A percentile compares a stretch with the other conserved stretches of the same genome.
phyloP scores from a whole-genome alignment of 2,888 invertebrate species.

The Lucinisca nassula region DNA sequence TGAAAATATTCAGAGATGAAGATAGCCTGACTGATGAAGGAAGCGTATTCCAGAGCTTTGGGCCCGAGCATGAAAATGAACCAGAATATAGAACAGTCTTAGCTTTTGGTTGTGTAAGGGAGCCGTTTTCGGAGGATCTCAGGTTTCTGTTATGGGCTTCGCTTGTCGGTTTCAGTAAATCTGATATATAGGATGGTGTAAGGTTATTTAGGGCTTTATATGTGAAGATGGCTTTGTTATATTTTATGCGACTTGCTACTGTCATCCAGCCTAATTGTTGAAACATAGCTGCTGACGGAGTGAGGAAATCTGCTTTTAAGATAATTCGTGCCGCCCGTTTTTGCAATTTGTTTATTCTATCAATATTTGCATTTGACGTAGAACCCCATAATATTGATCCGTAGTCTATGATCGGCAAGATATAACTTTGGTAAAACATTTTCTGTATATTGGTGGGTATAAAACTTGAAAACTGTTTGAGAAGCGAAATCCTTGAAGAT shows the following conservation, averaged over 20 bases:
- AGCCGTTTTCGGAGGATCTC: neutral
- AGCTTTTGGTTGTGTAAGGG: neutral
- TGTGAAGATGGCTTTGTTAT: neutral
- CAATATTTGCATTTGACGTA: neutral
- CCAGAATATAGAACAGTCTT: neutral
- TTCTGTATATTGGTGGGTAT: neutral
- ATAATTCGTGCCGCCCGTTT: neutral
- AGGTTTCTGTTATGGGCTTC: neutral
- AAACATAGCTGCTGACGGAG: neutral
- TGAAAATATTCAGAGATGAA: neutral
- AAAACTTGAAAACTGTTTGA: neutral
- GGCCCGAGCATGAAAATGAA: neutral
- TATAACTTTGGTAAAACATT: neutral
- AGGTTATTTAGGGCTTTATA: neutral
- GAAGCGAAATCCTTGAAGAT: neutral
- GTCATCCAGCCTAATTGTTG: neutral
- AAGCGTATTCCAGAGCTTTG: neutral
- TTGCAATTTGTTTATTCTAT: neutral
- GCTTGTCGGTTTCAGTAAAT: neutral
- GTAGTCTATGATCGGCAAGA: neutral
- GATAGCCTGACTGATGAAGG: neutral
- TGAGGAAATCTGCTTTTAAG: no score
- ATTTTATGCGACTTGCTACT: neutral
- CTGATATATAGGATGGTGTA: neutral
- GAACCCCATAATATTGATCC: neutral